These are phyloP conservation scores for Leguminivora glycinivorella DNA, from an alignment of 1,140 invertebrate species.

Conservation along the genomic window DNA sequence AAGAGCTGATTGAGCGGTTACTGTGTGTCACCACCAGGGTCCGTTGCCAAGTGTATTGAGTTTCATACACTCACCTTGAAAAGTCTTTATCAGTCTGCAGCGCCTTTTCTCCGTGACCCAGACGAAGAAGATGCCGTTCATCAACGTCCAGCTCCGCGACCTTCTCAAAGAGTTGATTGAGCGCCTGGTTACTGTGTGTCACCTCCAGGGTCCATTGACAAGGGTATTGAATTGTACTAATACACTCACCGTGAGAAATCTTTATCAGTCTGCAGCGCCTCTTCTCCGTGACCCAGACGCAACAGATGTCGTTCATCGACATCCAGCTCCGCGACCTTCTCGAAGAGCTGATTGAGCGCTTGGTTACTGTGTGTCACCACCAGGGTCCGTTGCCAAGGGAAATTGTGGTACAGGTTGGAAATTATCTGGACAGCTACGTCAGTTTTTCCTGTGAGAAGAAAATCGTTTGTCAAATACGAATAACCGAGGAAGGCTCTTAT, in stretches of 20 bases:
- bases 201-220: too few relatives aligned
- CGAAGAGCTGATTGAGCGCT: constrained; percentile 99
- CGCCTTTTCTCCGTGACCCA: constrained; percentile 99
- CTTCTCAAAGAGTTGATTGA: constrained; percentile 99
- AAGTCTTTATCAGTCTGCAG: constrained; percentile 99
- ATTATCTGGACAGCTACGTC: constrained; percentile 99
- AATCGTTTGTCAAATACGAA: too few relatives aligned
- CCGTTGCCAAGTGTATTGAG: not conserved
- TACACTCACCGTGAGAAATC: constrained; percentile 92
- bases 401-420: constrained; percentile 99
- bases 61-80: constrained; percentile 83
- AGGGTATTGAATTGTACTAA: too few relatives aligned
- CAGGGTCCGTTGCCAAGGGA: constrained; percentile 97
- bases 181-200: constrained; percentile 99
- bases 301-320: constrained; percentile 98
- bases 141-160: constrained; percentile 99
- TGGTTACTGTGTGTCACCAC: constrained; percentile 99
- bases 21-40: not conserved
- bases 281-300: constrained; percentile 99
- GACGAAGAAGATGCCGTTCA: constrained; percentile 97
- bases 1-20: constrained; percentile 95
- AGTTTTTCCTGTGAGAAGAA: constrained; percentile 91
- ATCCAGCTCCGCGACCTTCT: constrained; percentile 99
- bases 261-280: constrained; percentile 98
- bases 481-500: too few relatives aligned